Percentiles rank a stretch among this genome's conserved stretches.
Conservation (phyloP, 2,797 vertebrate genomes). For the Garrulus glandarius region DNA sequence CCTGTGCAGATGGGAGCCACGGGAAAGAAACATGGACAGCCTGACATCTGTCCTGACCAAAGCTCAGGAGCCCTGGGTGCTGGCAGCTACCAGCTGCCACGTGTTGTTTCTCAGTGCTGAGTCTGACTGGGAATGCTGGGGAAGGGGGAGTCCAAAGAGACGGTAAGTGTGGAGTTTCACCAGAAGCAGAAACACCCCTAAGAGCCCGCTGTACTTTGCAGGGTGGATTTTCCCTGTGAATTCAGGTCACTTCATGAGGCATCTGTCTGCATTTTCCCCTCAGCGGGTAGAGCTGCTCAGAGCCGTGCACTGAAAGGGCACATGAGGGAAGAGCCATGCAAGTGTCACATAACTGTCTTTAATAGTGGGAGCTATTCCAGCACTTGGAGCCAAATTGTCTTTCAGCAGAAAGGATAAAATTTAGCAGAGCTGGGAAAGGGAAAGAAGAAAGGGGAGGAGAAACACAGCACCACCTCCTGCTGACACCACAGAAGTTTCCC, state of each 20-base stretch:
- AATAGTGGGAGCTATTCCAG: neutral
- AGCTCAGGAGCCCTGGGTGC: neutral
- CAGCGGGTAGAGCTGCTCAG: accelerated
- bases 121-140: neutral
- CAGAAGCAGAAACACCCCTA: neutral
- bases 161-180: neutral
- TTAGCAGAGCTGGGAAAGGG: conserved; percentile 28
- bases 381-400: conserved; percentile 7
- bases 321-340: conserved; percentile 8
- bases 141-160: neutral
- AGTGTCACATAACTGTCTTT: conserved; percentile 36
- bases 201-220: neutral
- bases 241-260: accelerated
- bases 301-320: neutral
- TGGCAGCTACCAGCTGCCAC: neutral
- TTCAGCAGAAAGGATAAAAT: conserved; percentile 45
- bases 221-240: neutral
- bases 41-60: conserved; percentile 10
- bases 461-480: conserved; percentile 57
- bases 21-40: neutral
- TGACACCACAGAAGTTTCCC: conserved; percentile 39
- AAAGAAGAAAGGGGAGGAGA: conserved; percentile 46
- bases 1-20: neutral
- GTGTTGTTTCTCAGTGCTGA: neutral
- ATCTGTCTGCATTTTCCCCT: neutral